Base-by-base conservation (phyloP, 2,113 vertebrate species). In the Zosterops borbonicus region DNA sequence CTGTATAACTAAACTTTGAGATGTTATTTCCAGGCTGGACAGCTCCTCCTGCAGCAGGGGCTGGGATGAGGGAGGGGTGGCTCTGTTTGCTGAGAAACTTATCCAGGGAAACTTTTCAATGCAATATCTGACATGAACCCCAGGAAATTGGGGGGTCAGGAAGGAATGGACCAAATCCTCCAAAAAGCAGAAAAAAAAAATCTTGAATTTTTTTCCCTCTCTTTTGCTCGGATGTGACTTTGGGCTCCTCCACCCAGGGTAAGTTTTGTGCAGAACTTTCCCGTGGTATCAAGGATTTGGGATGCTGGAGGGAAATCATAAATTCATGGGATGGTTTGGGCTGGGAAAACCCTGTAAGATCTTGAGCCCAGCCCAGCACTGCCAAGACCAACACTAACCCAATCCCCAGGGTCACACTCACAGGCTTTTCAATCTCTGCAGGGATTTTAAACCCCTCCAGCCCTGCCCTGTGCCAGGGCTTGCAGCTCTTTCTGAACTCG, bases 41-140 rank as follows among this genome's bases (percentile, higher is more conserved):
- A 31, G 82, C 56, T 21, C 16, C 68, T 75, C 47, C 39, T 68
- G 44, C 63, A 27, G 16, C 29, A 44, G 18, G 9, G 47, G 35
- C 0, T 55, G 67, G 46, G 37, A 0, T 4, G 0, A 24, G 23
- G 15, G 23, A 23, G 12, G 9, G 29, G 2, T 4, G 42, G 49
- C 22, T 75, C 42, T 67, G 12, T 2, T 56, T 3, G 0, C 2
- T 4, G 12, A 44, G 82, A 31, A 64, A 23, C 17, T 87, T 47
- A 31, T 9, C 28, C 62, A 12, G 46, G 47, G 29, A 39, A 53
- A 16, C 14, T n/a, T 64, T 53, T 18, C 37, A 39, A 0, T 16
- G 76, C 29, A 69, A 33, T 14, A 9, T 20, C 37, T 14, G 27
- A 52, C 6, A 33, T 0, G 3, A 47, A 24, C 87, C n/a, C 31